Evolutionary conservation across 2,113 vertebrate genomes (phyloP).

Genomic region (Piaya cayana): DNA sequence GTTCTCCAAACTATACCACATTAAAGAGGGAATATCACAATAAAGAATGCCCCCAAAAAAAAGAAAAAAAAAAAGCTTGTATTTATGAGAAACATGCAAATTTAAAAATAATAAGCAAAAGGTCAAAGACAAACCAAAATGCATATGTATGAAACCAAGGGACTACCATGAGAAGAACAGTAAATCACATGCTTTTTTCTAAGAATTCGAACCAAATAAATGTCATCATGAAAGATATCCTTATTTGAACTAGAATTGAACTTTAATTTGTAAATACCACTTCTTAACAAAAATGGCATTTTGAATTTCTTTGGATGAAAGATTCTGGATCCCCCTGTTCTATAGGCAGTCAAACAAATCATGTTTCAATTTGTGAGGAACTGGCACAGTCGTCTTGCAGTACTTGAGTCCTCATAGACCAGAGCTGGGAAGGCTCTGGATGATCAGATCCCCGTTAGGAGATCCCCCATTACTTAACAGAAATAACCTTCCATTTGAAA

Average conservation of each 20-base stretch:
- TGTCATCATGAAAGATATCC: slow-evolving; percentile 62
- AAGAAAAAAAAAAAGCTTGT: slow-evolving; percentile 21
- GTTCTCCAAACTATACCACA: slow-evolving; percentile 69
- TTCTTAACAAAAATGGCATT: slow-evolving; percentile 52
- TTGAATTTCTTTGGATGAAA: slow-evolving; percentile 3
- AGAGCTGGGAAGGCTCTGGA: neutral
- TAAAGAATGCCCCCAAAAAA: slow-evolving; percentile 55
- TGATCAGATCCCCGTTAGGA: neutral
- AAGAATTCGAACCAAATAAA: slow-evolving; percentile 57
- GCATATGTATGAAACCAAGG: slow-evolving; percentile 50
- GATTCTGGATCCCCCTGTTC: slow-evolving; percentile 16
- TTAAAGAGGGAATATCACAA: slow-evolving; percentile 71
- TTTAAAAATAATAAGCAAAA: slow-evolving; percentile 65
- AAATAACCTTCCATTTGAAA: neutral
- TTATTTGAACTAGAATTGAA: slow-evolving; percentile 64
- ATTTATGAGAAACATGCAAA: slow-evolving; percentile 64
- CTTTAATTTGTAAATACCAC: slow-evolving; percentile 49
- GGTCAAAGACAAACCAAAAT: slow-evolving; percentile 67
- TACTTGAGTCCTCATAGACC: neutral
- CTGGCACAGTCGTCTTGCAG: neutral
- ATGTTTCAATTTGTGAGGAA: neutral
- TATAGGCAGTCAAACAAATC: neutral
- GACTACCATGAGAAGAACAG: slow-evolving; percentile 18
- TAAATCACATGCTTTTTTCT: slow-evolving; percentile 59
- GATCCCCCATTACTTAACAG: neutral